A percentile compares a stretch with the other conserved stretches of the same genome.
These are phyloP conservation scores for Colletes collaris DNA, from an alignment of 2,888 invertebrate genomes.

Conservation along the genomic window DNA sequence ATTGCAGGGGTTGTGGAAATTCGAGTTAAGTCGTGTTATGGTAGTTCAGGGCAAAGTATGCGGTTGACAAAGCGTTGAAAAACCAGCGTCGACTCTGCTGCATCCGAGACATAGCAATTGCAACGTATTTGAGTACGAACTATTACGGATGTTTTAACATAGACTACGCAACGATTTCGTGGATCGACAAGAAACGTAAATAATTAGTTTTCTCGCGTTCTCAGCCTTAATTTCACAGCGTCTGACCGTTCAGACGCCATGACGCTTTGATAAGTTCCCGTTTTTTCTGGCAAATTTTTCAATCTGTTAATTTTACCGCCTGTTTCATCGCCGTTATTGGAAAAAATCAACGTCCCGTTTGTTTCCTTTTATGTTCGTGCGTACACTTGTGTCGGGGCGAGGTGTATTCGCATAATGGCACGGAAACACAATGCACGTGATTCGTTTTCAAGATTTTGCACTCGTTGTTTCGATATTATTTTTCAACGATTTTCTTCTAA, in stretches of 20 bases:
- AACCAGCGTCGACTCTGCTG: conserved; percentile 41
- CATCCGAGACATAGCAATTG: conserved; percentile 49
- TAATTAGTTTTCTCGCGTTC: conserved; percentile 60
- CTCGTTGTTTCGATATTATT: conserved; percentile 19
- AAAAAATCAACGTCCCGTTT: conserved; percentile 2
- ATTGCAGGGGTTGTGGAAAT: no score
- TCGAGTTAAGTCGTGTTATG: no score
- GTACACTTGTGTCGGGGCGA: conserved; percentile 32
- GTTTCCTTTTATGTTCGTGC: conserved; percentile 7
- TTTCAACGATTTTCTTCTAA: conserved; percentile 20
- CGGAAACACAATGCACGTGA: conserved; percentile 39
- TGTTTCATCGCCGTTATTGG: conserved; percentile 7
- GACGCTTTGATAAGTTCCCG: conserved; percentile 25
- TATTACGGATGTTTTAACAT: conserved; percentile 58
- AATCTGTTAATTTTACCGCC: conserved; percentile 19
- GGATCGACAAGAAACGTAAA: conserved; percentile 57
- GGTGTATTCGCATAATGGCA: conserved; percentile 46
- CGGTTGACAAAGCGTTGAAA: background rate
- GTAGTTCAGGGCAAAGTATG: background rate
- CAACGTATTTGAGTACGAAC: conserved; percentile 62
- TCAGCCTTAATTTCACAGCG: conserved; percentile 66
- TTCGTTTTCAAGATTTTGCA: conserved; percentile 25
- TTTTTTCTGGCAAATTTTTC: conserved; percentile 2
- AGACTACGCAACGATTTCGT: conserved; percentile 61
- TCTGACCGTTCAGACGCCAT: conserved; percentile 53